Percentiles rank a stretch among this genome's conserved stretches.
These are phyloP conservation scores for Machimus atricapillus DNA, from an alignment of 2,888 invertebrate species.

Conservation along the genomic window DNA sequence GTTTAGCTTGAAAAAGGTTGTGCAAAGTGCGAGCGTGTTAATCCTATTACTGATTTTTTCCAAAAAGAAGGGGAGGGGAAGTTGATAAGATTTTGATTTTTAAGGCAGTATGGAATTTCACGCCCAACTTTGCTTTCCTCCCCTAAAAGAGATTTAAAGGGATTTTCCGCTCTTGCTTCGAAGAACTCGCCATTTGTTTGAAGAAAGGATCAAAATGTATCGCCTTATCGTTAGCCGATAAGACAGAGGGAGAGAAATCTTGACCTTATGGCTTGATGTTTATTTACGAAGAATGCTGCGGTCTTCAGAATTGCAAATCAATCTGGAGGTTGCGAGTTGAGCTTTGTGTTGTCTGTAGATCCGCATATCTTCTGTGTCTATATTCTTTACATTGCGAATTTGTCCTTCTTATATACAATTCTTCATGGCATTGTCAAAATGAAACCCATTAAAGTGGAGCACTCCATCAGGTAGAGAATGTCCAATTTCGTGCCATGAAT, in stretches of 20 bases:
- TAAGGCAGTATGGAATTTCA: constrained; percentile 33
- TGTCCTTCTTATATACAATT: neutral
- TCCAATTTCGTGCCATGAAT: neutral
- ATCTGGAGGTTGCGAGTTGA: neutral
- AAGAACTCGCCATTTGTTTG: constrained; percentile 1
- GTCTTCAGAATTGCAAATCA: neutral
- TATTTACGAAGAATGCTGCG: neutral
- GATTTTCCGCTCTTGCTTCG: constrained; percentile 24
- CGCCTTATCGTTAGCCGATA: constrained; percentile 10
- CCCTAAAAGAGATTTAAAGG: constrained; percentile 33
- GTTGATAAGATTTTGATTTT: constrained; percentile 45
- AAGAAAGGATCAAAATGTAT: constrained; percentile 36
- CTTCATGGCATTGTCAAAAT: neutral
- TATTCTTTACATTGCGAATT: neutral
- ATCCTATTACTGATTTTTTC: constrained; percentile 38
- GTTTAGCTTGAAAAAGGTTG: constrained; percentile 29
- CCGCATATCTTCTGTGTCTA: neutral
- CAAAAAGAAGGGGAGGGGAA: constrained; percentile 6
- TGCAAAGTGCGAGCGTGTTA: constrained; percentile 37
- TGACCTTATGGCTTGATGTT: constrained; percentile 9
- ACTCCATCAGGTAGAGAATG: neutral
- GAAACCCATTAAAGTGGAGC: neutral
- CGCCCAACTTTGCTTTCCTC: neutral
- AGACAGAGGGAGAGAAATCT: neutral
- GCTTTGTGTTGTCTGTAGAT: neutral